Evolutionary conservation across 2,113 vertebrate genomes (phyloP).

Genomic region (Climacteris rufus): DNA sequence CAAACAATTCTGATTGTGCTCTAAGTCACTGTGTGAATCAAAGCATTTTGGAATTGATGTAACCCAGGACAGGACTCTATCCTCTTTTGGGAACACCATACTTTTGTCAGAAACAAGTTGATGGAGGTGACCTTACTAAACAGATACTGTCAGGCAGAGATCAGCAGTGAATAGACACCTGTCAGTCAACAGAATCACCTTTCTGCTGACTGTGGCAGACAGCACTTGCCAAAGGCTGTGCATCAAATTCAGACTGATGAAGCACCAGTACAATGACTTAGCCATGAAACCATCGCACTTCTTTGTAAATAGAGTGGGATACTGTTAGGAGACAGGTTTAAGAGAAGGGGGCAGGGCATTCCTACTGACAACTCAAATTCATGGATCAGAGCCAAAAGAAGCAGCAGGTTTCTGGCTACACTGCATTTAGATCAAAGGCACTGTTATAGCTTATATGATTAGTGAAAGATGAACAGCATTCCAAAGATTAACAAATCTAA

Average conservation of each 20-base stretch:
- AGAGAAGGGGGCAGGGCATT: not conserved
- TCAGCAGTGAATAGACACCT: not conserved
- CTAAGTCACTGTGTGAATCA: not conserved
- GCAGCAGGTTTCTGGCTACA: not conserved
- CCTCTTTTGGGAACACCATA: not conserved
- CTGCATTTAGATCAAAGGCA: not conserved
- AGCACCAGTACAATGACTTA: not conserved
- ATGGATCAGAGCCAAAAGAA: constrained; percentile 6
- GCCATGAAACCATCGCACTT: not conserved
- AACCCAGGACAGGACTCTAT: not conserved
- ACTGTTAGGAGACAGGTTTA: not conserved
- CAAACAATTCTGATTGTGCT: not conserved
- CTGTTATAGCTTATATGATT: constrained; percentile 8
- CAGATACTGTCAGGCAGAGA: not conserved
- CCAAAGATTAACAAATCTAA: constrained; percentile 59
- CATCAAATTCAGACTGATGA: not conserved
- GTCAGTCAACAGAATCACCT: not conserved
- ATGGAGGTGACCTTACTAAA: not conserved
- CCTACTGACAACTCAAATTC: not conserved
- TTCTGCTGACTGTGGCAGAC: not conserved
- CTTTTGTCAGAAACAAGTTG: not conserved
- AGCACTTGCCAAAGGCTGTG: not conserved
- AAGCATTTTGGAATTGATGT: not conserved
- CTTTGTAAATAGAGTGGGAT: not conserved
- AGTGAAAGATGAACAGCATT: constrained; percentile 36